These are phyloP conservation scores for Manis crassicaudata DNA, from an alignment of 2,797 vertebrate species.

Conservation along the genomic window DNA sequence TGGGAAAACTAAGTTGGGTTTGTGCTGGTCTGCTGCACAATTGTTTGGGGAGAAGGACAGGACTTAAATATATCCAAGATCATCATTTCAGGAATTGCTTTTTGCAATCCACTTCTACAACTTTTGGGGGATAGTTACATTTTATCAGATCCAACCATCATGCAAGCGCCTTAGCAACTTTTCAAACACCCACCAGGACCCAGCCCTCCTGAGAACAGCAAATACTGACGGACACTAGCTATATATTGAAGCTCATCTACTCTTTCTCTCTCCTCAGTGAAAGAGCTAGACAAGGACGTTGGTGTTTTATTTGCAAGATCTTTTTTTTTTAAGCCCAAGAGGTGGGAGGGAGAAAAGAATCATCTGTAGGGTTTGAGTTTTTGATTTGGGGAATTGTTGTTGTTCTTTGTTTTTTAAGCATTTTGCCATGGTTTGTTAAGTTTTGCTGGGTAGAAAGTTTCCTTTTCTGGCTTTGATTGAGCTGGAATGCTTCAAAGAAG, in stretches of 20 bases:
- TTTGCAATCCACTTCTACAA: background rate
- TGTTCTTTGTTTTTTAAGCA: background rate
- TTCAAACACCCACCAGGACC: background rate
- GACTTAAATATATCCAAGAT: background rate
- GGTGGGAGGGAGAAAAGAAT: background rate
- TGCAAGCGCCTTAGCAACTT: background rate
- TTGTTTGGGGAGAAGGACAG: background rate
- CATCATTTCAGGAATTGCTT: background rate
- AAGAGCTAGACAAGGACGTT: background rate
- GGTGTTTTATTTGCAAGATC: background rate
- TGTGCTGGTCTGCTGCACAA: fast-evolving
- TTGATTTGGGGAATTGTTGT: background rate
- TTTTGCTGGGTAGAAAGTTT: background rate
- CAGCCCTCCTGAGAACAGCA: background rate
- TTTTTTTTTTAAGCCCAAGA: background rate
- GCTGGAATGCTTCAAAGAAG: background rate
- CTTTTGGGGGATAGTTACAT: background rate
- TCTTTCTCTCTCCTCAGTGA: background rate
- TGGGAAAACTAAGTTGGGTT: background rate
- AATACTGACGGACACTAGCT: background rate
- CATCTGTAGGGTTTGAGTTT: background rate
- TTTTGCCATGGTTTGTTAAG: background rate
- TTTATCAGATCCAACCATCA: background rate
- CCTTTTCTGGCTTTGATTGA: background rate
- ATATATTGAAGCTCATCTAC: background rate